A percentile compares a stretch with the other conserved stretches of the same genome.
Evolutionary conservation across 1,140 invertebrate species (phyloP).

Genomic region (Megathymus violae): DNA sequence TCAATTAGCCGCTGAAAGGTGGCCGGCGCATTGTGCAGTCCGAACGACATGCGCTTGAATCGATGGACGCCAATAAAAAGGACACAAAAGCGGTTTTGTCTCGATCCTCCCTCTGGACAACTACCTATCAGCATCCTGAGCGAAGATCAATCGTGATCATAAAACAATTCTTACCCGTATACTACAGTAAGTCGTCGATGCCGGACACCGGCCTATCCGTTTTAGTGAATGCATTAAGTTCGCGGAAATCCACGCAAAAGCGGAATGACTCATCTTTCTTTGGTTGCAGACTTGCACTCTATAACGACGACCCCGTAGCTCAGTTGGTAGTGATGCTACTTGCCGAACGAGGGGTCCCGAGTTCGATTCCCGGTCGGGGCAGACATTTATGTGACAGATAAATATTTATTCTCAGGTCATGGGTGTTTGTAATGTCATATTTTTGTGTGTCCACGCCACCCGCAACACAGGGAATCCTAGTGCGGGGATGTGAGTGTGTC

Average conservation of each 20-base stretch:
- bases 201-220: conserved; percentile 14
- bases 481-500: too few species aligned
- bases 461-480: too few species aligned
- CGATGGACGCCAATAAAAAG: conserved; percentile 53
- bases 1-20: conserved; percentile 77
- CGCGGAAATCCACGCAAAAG: conserved; percentile 64
- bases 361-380: too few species aligned
- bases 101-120: conserved; percentile 36
- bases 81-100: conserved; percentile 80
- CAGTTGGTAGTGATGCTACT: too few species aligned
- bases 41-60: conserved; percentile 66
- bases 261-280: conserved; percentile 53
- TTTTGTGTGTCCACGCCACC: too few species aligned
- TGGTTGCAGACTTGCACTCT: conserved; percentile 51
- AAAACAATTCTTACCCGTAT: neutral
- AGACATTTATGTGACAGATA: too few species aligned
- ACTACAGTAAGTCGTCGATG: conserved; percentile 20
- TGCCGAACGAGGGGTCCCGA: too few species aligned
- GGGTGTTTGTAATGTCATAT: too few species aligned
- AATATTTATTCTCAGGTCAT: too few species aligned
- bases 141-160: conserved; percentile 25
- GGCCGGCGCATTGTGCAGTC: conserved; percentile 59
- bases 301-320: too few species aligned
- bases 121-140: conserved; percentile 66
- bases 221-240: conserved; percentile 56